phyloP scores from a whole-genome alignment of 2,113 vertebrate genomes.

The Poeciliopsis occidentalis region DNA sequence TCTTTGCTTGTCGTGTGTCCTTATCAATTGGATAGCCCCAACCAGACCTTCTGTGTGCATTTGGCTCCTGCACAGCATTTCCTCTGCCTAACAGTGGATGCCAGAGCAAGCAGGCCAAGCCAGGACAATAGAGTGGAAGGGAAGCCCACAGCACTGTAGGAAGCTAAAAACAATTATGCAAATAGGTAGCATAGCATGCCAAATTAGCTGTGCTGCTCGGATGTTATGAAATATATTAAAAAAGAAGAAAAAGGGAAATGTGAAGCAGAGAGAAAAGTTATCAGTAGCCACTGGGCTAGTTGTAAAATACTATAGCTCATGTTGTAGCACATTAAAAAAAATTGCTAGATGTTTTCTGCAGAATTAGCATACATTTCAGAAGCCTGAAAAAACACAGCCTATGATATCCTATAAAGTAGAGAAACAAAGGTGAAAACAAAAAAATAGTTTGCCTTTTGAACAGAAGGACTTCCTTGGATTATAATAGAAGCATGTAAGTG shows the following conservation, averaged over 20 bases:
- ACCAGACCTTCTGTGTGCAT: constrained; percentile 47
- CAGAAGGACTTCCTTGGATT: constrained; percentile 47
- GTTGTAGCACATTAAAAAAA: constrained; percentile 16
- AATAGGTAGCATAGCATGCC: background rate
- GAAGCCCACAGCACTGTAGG: constrained; percentile 41
- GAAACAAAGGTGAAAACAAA: constrained; percentile 3
- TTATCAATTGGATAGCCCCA: constrained; percentile 66
- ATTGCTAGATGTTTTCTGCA: constrained; percentile 7
- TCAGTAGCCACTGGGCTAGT: constrained; percentile 12
- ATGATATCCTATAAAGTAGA: constrained; percentile 22
- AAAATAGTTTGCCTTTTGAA: constrained; percentile 39
- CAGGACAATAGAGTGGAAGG: constrained; percentile 55
- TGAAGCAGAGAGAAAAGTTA: constrained; percentile 10
- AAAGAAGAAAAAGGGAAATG: constrained; percentile 14
- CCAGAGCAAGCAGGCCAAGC: constrained; percentile 58
- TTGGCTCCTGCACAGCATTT: constrained; percentile 53
- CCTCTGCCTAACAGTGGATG: constrained; percentile 57
- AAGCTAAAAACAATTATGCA: constrained; percentile 40
- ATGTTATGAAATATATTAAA: background rate
- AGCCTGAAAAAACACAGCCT: constrained; percentile 8
- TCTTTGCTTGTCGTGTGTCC: constrained; percentile 60
- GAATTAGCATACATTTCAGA: constrained; percentile 9
- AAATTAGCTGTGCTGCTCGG: constrained; percentile 1
- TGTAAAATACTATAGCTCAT: background rate
- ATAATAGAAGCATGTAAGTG: constrained; percentile 40